Percentiles rank a stretch among this genome's conserved stretches.
These are phyloP conservation scores for Drosophila funebris DNA, from an alignment of 1,140 invertebrate species.

Conservation along the genomic window DNA sequence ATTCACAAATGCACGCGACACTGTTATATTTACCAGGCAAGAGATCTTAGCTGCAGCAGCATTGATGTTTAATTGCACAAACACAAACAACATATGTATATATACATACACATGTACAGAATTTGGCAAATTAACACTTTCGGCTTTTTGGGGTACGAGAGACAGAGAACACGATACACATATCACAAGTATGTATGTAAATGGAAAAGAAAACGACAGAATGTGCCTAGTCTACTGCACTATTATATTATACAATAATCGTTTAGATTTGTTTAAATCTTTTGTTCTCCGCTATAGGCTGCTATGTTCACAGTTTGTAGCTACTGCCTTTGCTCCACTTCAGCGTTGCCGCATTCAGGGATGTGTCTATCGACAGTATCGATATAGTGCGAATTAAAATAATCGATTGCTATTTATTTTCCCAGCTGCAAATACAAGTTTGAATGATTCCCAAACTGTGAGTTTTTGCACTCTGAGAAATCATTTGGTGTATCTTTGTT, in stretches of 20 bases:
- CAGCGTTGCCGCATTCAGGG: conserved; percentile 35
- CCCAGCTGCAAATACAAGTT: conserved; percentile 10
- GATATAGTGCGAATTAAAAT: conserved; percentile 2
- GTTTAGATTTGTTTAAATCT: conserved; percentile 29
- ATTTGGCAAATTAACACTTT: conserved; percentile 69
- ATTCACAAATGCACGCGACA: conserved; percentile 4
- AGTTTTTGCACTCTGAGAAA: background rate
- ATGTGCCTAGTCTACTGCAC: conserved; percentile 7
- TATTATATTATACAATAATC: conserved; percentile 20
- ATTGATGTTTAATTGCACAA: conserved; percentile 29
- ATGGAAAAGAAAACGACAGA: conserved; percentile 14
- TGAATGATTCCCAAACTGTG: background rate
- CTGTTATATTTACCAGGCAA: conserved; percentile 37
- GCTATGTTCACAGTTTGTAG: conserved; percentile 12
- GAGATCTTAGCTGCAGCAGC: conserved; percentile 23
- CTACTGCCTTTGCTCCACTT: conserved; percentile 24
- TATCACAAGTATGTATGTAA: conserved; percentile 24
- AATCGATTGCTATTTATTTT: conserved; percentile 28
- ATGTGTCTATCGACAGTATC: conserved; percentile 33
- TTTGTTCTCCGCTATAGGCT: background rate
- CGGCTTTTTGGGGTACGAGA: conserved; percentile 36
- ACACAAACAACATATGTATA: conserved; percentile 16
- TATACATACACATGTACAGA: conserved; percentile 32
- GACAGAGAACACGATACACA: conserved; percentile 10
- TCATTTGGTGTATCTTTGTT: background rate